These are phyloP conservation scores for Diglossa cyanea DNA, from an alignment of 2,797 vertebrate genomes.

Conservation along the genomic window DNA sequence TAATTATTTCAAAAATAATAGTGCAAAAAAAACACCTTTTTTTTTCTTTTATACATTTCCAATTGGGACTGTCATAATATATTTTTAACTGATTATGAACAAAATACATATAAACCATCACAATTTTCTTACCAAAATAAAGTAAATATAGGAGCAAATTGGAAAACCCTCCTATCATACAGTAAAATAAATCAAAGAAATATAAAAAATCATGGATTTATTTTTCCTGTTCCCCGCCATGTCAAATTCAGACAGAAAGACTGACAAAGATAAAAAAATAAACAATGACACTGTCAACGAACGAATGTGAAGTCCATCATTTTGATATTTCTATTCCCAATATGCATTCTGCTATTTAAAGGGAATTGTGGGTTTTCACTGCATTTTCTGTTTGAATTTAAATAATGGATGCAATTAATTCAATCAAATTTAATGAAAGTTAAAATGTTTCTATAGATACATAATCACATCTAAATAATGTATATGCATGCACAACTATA, in stretches of 20 bases:
- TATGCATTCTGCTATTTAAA: not conserved
- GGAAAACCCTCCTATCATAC: accelerated
- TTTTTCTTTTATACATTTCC: not conserved
- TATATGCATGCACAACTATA: not conserved
- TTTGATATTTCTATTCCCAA: not conserved
- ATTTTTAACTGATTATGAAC: not conserved
- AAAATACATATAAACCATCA: not conserved
- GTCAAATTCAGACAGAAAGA: not conserved
- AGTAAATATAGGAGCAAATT: not conserved
- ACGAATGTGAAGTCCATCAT: not conserved
- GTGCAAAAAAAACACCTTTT: accelerated
- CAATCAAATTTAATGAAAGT: not conserved
- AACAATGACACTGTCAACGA: not conserved
- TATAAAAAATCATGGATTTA: not conserved
- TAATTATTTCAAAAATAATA: not conserved
- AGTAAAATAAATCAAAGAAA: not conserved
- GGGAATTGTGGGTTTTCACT: not conserved
- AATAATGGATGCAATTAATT: not conserved
- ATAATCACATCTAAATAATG: not conserved
- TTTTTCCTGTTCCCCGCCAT: not conserved
- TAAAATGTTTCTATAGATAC: not conserved
- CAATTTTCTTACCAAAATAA: not conserved
- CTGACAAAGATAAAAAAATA: not conserved
- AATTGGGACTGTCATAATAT: not conserved
- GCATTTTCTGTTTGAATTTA: not conserved